Conservation (phyloP, 2,888 invertebrate species). For the Pachymerium ferrugineum region DNA sequence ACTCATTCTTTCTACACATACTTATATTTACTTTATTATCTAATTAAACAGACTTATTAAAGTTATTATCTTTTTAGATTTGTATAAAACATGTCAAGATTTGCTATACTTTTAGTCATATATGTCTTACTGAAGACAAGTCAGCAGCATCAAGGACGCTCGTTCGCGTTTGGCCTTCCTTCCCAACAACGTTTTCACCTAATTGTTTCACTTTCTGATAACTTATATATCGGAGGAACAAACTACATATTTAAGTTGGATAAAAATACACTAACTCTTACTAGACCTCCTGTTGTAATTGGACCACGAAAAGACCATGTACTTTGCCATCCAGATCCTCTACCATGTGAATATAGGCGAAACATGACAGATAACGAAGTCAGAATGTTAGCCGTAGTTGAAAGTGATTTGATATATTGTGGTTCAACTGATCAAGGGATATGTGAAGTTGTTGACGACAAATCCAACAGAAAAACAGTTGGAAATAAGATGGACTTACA, state of each 20-base stretch:
- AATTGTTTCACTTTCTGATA: conserved; percentile 31
- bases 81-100: no score
- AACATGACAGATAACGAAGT: not conserved
- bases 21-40: no score
- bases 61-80: no score
- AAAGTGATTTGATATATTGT: not conserved
- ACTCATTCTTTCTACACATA: no score
- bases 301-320: conserved; percentile 28
- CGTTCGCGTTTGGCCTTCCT: no score
- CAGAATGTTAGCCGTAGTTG: not conserved
- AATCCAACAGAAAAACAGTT: not conserved
- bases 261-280: conserved; percentile 20
- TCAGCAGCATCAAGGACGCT: no score
- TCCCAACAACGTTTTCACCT: conserved; percentile 23
- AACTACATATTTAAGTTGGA: conserved; percentile 33
- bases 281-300: not conserved
- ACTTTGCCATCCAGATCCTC: conserved; percentile 20
- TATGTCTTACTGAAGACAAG: no score
- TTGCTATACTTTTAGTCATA: no score
- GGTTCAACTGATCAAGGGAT: conserved; percentile 29
- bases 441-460: conserved; percentile 20
- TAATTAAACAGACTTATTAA: no score
- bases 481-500: conserved; percentile 30
- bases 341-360: not conserved
- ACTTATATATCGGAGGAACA: conserved; percentile 35